Evolutionary conservation across 2,797 vertebrate species (phyloP).

Genomic region (Merluccius polli): DNA sequence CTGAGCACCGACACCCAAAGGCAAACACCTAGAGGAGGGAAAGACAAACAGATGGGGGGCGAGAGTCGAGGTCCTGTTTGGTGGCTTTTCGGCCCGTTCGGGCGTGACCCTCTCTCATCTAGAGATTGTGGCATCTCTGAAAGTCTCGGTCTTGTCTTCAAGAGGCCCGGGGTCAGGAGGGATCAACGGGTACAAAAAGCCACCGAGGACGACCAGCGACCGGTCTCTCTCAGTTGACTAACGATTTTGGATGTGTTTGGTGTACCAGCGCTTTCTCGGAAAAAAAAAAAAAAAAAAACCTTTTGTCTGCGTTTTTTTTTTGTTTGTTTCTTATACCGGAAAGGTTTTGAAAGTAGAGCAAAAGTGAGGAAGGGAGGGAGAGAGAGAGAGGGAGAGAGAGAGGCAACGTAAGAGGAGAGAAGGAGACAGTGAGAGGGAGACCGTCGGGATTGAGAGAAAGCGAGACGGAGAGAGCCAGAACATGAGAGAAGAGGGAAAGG

Average conservation of each 20-base stretch:
- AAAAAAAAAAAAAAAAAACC: no score
- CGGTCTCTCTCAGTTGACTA: neutral
- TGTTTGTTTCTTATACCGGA: neutral
- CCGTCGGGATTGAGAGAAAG: neutral
- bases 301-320: no score
- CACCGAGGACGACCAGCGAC: no score
- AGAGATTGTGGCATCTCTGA: slow-evolving; percentile 36
- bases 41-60: slow-evolving; percentile 57
- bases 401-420: no score
- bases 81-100: slow-evolving; percentile 49
- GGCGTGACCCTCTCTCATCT: slow-evolving; percentile 31
- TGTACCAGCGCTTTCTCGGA: neutral
- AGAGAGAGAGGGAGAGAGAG: neutral
- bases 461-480: neutral
- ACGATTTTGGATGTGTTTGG: neutral
- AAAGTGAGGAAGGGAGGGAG: neutral
- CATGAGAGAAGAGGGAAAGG: no score
- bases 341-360: neutral
- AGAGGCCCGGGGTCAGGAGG: slow-evolving; percentile 9
- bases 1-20: slow-evolving; percentile 33
- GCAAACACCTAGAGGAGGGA: slow-evolving; percentile 55
- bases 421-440: no score
- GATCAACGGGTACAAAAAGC: slow-evolving; percentile 29
- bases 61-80: slow-evolving; percentile 49
- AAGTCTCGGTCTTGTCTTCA: slow-evolving; percentile 20